Base-by-base conservation (phyloP, 2,888 invertebrate species). In the Nemapogon koenigi region DNA sequence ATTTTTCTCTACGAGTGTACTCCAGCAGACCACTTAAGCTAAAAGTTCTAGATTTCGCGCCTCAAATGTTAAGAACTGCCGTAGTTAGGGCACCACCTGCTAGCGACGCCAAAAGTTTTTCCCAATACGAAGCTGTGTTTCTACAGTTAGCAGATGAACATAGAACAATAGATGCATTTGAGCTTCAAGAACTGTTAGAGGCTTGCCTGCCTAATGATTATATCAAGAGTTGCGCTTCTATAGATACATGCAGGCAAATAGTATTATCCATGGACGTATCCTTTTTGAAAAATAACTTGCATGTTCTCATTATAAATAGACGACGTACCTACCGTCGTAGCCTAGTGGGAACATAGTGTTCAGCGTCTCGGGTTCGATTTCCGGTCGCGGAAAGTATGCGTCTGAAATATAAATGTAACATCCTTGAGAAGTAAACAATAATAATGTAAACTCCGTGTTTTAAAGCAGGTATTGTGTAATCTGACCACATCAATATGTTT, bases 171-270 rank as follows among this genome's bases (percentile, higher is more conserved):
- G 93, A 94, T 53, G 90, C 93, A 3, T 95, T 94, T 57, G 94
- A 94, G 60, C 76, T 95, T 3, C 94, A 94, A 62, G 95, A 95
- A 59, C 69, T 95, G 13, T 67, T 95, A 17, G 94, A 95, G 53
- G 92, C 91, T 1, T 94, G 94, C 62, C 79, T 95, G 40, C 95
- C 94, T 1, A 95, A 95, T 59, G 94, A 95, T 72, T 95, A 94
- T 52, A 94, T 95, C 47, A 95, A 94, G 58, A 94, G 94, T 51
- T 94, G 94, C 62, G 94, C 94, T 1, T 91, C 91, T 11, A 86
- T 94, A 50, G 94, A 94, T 63, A 94, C 95, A 2, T 95, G 95
- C 56, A 82, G 94, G 41, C 94, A 94, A 69, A 91, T 94, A 6
- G 89, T 95, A 14, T 81, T 94, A 1, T 87, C 94, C 4, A 84